Evolutionary conservation across 1,140 invertebrate species (phyloP).

Genomic region (Venustaconcha ellipsiformis): DNA sequence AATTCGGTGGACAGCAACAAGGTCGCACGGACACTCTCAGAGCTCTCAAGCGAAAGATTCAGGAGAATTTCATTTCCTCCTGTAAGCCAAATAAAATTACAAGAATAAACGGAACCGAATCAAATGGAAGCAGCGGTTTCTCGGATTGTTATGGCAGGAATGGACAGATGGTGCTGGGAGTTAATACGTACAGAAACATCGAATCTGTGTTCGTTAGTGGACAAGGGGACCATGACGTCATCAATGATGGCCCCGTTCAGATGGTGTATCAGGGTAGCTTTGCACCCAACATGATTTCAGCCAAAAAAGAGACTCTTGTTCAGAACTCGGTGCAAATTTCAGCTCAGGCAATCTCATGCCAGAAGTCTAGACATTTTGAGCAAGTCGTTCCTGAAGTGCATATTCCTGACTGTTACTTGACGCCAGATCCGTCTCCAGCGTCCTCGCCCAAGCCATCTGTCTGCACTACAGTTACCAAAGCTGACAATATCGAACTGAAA

Average conservation of each 20-base stretch:
- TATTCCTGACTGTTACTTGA: slow-evolving; percentile 58
- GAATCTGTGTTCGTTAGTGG: slow-evolving; percentile 2
- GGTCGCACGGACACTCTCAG: slow-evolving; percentile 56
- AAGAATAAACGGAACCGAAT: slow-evolving; percentile 27
- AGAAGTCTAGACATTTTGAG: slow-evolving; percentile 35
- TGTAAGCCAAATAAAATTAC: slow-evolving; percentile 55
- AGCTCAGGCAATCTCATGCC: slow-evolving; percentile 10
- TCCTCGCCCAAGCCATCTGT: slow-evolving; percentile 53
- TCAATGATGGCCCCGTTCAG: slow-evolving; percentile 33
- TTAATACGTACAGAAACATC: slow-evolving; percentile 22
- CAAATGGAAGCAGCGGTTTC: slow-evolving; percentile 7
- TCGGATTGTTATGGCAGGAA: slow-evolving; percentile 10
- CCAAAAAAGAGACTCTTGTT: slow-evolving; percentile 27
- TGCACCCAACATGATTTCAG: slow-evolving; percentile 21
- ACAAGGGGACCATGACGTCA: slow-evolving; percentile 12
- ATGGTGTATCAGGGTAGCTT: slow-evolving; percentile 30
- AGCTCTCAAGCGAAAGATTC: slow-evolving; percentile 58
- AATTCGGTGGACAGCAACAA: slow-evolving; percentile 30
- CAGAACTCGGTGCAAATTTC: not conserved
- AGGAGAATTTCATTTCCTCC: slow-evolving; percentile 50
- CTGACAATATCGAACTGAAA: slow-evolving; percentile 35
- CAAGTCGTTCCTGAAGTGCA: slow-evolving; percentile 58
- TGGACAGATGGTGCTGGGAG: slow-evolving; percentile 24
- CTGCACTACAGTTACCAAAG: slow-evolving; percentile 13
- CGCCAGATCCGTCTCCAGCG: slow-evolving; percentile 60